Conservation (phyloP, 2,113 vertebrate genomes). For the Dicrurus megarhynchus region DNA sequence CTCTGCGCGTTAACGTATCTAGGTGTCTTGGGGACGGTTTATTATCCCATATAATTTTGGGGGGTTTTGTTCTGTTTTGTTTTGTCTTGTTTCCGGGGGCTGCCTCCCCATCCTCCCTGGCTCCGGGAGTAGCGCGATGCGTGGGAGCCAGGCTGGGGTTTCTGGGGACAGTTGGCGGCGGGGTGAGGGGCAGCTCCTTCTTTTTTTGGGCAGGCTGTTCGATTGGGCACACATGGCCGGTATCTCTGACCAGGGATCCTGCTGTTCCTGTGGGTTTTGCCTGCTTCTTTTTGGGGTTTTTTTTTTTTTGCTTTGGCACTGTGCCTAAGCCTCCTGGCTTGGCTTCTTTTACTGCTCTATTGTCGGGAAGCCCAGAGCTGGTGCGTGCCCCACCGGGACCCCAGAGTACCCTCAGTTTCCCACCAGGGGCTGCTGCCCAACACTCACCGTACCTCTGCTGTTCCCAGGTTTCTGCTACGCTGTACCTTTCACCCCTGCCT, state of each 20-base stretch:
- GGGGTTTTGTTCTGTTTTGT: background rate
- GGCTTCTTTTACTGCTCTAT: background rate
- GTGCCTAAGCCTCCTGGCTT: background rate
- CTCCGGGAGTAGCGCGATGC: background rate
- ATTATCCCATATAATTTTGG: background rate
- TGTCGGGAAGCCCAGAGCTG: background rate
- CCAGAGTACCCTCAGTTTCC: background rate
- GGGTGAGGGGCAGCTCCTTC: background rate
- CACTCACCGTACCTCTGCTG: background rate
- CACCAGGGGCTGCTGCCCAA: background rate
- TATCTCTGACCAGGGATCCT: background rate
- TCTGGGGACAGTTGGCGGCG: background rate
- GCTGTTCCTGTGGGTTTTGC: background rate
- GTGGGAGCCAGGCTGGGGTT: background rate
- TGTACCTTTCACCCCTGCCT: background rate
- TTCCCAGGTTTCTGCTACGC: background rate
- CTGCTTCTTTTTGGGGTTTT: background rate
- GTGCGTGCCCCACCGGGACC: background rate
- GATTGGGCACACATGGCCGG: fast-evolving
- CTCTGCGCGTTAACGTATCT: background rate
- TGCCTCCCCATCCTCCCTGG: background rate
- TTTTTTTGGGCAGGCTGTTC: background rate
- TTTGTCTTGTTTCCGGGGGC: background rate
- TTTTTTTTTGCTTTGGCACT: background rate
- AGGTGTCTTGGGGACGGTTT: background rate